Percentiles rank a stretch among this genome's conserved stretches.
Conservation (phyloP, 2,113 vertebrate species). For the Sardina pilchardus region DNA sequence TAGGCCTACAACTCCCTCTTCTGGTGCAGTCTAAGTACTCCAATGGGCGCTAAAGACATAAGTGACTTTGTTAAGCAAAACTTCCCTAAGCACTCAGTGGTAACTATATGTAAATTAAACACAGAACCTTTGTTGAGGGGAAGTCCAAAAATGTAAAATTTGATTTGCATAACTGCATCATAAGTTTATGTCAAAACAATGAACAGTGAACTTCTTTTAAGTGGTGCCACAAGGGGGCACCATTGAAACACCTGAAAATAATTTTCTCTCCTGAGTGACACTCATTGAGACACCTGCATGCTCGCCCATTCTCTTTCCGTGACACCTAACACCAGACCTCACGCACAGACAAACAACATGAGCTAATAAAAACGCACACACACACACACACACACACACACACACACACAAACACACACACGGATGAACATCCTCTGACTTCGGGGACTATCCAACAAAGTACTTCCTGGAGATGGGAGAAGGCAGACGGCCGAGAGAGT, state of each 20-base stretch:
- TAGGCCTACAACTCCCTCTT: conserved; percentile 57
- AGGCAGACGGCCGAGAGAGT: background rate
- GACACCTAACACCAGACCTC: conserved; percentile 36
- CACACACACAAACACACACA: conserved; percentile 53
- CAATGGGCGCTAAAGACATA: conserved; percentile 8
- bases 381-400: conserved; percentile 54
- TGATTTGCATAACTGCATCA: background rate
- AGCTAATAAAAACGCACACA: conserved; percentile 44
- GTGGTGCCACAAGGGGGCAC: background rate
- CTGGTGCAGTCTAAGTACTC: conserved; percentile 37
- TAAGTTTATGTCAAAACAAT: background rate
- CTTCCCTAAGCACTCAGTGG: background rate
- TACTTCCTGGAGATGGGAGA: conserved; percentile 63
- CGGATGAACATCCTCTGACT: conserved; percentile 73
- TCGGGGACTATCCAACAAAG: conserved; percentile 58
- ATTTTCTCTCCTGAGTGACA: background rate
- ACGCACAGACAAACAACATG: conserved; percentile 39
- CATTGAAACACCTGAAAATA: background rate
- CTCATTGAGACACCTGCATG: background rate
- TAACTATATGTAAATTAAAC: background rate
- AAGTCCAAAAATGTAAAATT: background rate
- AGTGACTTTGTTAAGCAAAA: background rate
- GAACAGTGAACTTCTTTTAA: background rate
- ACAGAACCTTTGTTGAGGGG: background rate
- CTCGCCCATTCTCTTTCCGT: background rate